Percentiles rank a stretch among this genome's conserved stretches.
Evolutionary conservation across 2,888 invertebrate genomes (phyloP).

Genomic region (Phalera bucephala): DNA sequence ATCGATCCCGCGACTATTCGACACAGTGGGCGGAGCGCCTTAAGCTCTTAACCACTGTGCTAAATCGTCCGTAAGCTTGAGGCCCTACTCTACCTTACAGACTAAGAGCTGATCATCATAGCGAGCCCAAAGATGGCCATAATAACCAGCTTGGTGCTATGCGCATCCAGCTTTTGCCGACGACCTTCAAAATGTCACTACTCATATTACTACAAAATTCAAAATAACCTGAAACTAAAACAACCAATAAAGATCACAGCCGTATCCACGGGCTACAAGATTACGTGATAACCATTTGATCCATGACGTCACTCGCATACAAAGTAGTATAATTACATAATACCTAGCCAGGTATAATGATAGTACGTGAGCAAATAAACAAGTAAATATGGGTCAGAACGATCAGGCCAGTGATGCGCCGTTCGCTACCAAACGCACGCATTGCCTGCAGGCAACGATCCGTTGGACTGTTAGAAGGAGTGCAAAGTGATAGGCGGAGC

Average conservation of each 20-base stretch:
- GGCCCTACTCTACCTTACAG: no score
- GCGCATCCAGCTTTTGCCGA: no score
- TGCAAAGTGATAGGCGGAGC: slow-evolving; percentile 12
- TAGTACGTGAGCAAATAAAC: slow-evolving; percentile 6
- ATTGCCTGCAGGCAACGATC: slow-evolving; percentile 28
- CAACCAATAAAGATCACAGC: neutral
- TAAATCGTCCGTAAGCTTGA: no score
- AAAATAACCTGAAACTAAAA: neutral
- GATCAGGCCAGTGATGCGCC: slow-evolving; percentile 31
- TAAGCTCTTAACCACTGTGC: no score
- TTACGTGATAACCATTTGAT: neutral
- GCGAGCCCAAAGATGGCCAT: no score
- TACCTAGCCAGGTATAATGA: slow-evolving; percentile 5
- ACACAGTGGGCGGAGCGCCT: no score
- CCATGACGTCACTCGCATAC: neutral
- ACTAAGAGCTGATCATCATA: no score
- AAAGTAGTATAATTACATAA: slow-evolving; percentile 27
- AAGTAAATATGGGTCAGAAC: slow-evolving; percentile 36
- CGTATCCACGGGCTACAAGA: neutral
- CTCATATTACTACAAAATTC: no score
- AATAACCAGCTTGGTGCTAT: no score
- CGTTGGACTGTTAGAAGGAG: slow-evolving; percentile 7
- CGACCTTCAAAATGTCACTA: no score
- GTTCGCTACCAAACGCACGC: slow-evolving; percentile 40
- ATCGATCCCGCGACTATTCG: no score